A percentile compares a stretch with the other conserved stretches of the same genome.
These are phyloP conservation scores for Phalacrocorax aristotelis DNA, from an alignment of 2,113 vertebrate species.

Conservation along the genomic window DNA sequence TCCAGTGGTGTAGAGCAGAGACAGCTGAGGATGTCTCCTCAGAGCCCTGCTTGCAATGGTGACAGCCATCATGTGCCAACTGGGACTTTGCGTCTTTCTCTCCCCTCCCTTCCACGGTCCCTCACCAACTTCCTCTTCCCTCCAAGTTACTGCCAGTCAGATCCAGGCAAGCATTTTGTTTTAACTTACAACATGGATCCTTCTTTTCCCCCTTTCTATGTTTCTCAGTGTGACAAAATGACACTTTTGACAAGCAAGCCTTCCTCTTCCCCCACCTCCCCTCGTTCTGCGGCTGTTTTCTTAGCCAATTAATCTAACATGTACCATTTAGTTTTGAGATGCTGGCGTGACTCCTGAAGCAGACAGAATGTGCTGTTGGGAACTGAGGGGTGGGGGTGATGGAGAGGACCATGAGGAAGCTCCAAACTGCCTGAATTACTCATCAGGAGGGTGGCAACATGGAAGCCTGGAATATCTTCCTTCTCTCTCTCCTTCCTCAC, in stretches of 20 bases:
- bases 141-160: neutral
- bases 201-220: neutral
- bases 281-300: neutral
- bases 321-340: slow-evolving; percentile 17
- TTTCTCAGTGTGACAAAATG: neutral
- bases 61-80: neutral
- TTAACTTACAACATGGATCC: neutral
- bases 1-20: neutral
- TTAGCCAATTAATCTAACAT: slow-evolving; percentile 37
- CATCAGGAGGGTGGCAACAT: slow-evolving; percentile 1
- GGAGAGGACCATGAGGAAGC: slow-evolving; percentile 4
- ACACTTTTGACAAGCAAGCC: slow-evolving; percentile 20
- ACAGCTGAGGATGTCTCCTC: rapidly evolving
- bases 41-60: neutral
- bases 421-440: slow-evolving; percentile 38
- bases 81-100: neutral
- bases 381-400: neutral
- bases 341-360: slow-evolving; percentile 11
- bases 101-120: neutral
- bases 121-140: neutral
- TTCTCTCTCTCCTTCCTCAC: neutral
- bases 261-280: neutral
- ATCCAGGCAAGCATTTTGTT: neutral
- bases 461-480: neutral
- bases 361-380: slow-evolving; percentile 33